Percentiles rank a stretch among this genome's conserved stretches.
Evolutionary conservation across 2,113 vertebrate genomes (phyloP).

Genomic region (Bos taurus): DNA sequence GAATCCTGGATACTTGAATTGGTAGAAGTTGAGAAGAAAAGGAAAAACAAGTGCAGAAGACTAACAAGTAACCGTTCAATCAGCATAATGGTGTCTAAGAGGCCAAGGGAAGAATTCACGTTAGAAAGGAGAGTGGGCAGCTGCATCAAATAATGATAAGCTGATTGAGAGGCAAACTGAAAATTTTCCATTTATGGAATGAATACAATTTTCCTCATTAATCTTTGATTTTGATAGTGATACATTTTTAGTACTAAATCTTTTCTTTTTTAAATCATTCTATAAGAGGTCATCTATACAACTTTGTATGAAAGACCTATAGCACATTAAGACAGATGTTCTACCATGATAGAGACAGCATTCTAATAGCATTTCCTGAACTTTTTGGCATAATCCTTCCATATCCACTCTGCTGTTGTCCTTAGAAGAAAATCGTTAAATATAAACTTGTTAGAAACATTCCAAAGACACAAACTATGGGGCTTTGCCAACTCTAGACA

Average conservation of each 20-base stretch:
- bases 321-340: neutral
- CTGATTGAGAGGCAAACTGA: neutral
- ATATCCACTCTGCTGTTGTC: neutral
- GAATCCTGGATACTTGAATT: neutral
- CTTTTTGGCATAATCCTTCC: neutral
- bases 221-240: neutral
- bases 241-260: neutral
- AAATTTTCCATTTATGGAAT: neutral
- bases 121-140: neutral
- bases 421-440: neutral
- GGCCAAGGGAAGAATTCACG: neutral
- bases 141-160: neutral
- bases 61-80: neutral
- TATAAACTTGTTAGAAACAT: neutral
- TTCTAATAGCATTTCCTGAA: neutral
- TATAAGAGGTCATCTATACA: neutral
- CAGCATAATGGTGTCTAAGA: neutral
- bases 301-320: neutral
- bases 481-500: neutral
- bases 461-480: neutral
- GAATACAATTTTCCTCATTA: neutral
- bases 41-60: neutral
- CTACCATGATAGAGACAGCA: neutral
- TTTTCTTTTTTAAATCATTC: neutral
- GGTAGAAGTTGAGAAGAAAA: neutral